Base-by-base conservation (phyloP, 53 echinoderm and acorn worm genomes). In the Arbacia lixula region DNA sequence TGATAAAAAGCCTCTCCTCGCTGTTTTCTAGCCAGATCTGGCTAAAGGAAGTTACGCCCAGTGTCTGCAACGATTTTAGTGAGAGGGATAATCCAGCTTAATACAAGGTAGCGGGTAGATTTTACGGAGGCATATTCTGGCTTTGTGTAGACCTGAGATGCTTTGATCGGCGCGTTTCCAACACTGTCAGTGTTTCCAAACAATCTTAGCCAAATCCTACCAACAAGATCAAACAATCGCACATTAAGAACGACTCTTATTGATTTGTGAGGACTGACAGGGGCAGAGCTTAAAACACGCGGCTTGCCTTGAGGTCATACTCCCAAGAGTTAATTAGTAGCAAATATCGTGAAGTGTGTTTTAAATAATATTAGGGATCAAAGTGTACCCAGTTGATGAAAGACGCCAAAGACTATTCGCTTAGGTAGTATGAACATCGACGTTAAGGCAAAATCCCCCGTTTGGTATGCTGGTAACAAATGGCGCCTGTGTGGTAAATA, bases 61-160 rank as follows among this genome's bases (percentile, higher is more conserved):
- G 36, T 66, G 38, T 37, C 66, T 66, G 21, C 66, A 36, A 37
- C 38, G 8, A 19, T 2, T 20, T 14, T 50, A 19, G 19, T 3
- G 37, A 20, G 38, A 0, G 66, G 36, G n/a, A 38, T 66, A 66
- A 66, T 66, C 66, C 66, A 21, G 66, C 38, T 36, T 66, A 66
- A 66, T 37, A 20, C 36, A 66, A 66, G 66, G 21, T n/a, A n/a
- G n/a, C 66, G 20, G 38, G 66, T 30, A 36, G 38, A 66, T 66
- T 66, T 36, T 36, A 66, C 66, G 66, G 38, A 37, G 37, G 24
- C 38, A 36, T 38, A 66, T 37, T 66, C 24, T 34, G 0, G 17
- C 17, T n/a, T 33, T 6, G 17, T 5, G 17, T 35, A 35, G 66
- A 21, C 21, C 10, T 22, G 66, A 66, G 36, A 21, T 24, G 66